Conservation (phyloP, 2,797 vertebrate species). For the Sebastes matsubarae region DNA sequence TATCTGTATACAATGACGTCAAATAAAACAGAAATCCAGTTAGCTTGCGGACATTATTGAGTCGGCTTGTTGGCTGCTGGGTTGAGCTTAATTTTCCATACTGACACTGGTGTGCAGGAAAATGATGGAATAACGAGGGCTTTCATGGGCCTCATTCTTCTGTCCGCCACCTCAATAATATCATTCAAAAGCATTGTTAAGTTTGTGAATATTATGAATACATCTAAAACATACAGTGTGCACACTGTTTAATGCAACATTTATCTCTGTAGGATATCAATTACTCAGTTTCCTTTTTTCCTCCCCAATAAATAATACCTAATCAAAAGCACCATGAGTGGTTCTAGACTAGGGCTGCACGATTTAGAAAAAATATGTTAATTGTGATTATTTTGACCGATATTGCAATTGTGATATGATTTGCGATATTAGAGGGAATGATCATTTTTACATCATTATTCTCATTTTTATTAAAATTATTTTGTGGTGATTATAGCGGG, state of each 20-base stretch:
- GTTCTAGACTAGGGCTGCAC: not conserved
- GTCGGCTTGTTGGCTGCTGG: not conserved
- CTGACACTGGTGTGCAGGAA: not conserved
- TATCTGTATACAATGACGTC: constrained; percentile 20
- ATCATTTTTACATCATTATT: too few relatives aligned
- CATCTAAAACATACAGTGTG: not conserved
- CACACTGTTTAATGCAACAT: not conserved
- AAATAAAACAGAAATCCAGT: constrained; percentile 37
- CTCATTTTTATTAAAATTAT: too few relatives aligned
- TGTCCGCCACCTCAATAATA: not conserved
- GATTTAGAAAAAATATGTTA: too few relatives aligned
- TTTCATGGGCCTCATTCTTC: constrained; percentile 9
- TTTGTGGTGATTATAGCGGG: too few relatives aligned
- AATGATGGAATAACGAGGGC: constrained; percentile 5
- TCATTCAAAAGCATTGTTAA: not conserved
- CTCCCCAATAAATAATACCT: not conserved
- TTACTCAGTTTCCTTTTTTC: not conserved
- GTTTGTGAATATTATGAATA: not conserved
- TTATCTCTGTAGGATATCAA: not conserved
- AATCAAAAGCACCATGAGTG: not conserved
- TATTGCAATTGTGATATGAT: too few relatives aligned
- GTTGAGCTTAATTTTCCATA: constrained; percentile 5
- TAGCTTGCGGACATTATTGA: constrained; percentile 24
- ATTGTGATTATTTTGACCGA: too few relatives aligned
- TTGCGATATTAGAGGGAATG: too few relatives aligned